Base-by-base conservation (phyloP, 2,113 vertebrate species). In the Heteronetta atricapilla region DNA sequence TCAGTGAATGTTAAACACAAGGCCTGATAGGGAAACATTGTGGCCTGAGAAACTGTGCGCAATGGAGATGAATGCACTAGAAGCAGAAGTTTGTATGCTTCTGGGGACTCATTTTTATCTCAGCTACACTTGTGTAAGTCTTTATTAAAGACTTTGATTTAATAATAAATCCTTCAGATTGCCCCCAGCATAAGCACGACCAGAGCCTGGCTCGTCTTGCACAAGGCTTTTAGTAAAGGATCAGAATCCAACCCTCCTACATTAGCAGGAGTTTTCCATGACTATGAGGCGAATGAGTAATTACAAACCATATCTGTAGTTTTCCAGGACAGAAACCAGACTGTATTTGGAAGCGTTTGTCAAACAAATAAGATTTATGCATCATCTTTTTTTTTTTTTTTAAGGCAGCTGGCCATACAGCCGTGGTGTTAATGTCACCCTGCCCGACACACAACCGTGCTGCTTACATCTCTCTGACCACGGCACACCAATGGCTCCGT, bases 211-310 rank as follows among this genome's bases (percentile, higher is more conserved):
- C n/a, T 82, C 4, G 0, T 16, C 55, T 58, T 29, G 63, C 55
- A 52, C 44, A 13, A 50, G 52, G 80, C n/a, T 82, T 77, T 78
- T 33, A 18, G 36, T 80, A 82, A 62, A 83, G 44, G 59, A 88
- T 67, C 88, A 75, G 72, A 50, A 72, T 42, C 81, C 70, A 78
- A 55, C 34, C 60, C 70, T 67, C 92, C 1, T 0, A 40, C 89
- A 90, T 75, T 13, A 93, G 60, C 53, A 0, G 56, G 86, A 96
- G 93, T 93, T 97, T 98, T 98, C 97, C 97, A 96, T 96, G 94
- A 97, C 96, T 92, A 33, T 74, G 85, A 63, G 78, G 74, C 22
- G 28, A 80, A 8, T 86, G 95, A 96, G 80, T 93, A 94, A 96
- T 95, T 93, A 84, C 80, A 94, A 95, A 26, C 82, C 44, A 0